Evolutionary conservation across 2,113 vertebrate genomes (phyloP).

Genomic region (Mustela lutreola): DNA sequence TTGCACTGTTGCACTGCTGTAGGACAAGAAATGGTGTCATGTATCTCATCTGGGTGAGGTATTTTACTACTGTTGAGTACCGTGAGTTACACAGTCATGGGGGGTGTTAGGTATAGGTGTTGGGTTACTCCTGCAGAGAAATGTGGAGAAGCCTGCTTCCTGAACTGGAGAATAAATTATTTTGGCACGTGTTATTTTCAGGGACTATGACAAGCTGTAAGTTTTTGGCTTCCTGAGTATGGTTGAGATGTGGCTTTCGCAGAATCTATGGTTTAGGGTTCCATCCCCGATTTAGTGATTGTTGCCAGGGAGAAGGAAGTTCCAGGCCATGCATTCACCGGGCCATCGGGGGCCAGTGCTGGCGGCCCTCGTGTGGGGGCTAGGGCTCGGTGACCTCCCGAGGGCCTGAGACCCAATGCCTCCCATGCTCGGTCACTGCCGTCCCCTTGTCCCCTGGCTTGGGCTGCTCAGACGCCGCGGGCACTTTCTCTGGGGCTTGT

Average conservation of each 20-base stretch:
- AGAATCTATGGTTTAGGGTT: background rate
- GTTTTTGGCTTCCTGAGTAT: background rate
- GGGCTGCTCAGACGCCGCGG: background rate
- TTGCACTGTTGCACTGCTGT: rapidly evolving
- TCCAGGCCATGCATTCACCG: background rate
- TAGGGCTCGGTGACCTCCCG: background rate
- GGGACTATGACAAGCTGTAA: background rate
- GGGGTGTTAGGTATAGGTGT: background rate
- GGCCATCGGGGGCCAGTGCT: background rate
- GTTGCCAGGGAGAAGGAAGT: background rate
- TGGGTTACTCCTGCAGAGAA: background rate
- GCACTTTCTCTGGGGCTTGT: background rate
- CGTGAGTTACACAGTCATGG: background rate
- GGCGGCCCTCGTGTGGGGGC: background rate
- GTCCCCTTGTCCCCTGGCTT: background rate
- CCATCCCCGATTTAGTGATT: background rate
- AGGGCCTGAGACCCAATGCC: background rate
- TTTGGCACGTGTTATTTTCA: background rate
- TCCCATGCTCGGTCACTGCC: background rate
- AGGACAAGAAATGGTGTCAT: background rate
- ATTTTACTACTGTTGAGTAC: background rate
- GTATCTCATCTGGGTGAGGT: background rate
- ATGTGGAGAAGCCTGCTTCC: background rate
- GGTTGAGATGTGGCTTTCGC: background rate
- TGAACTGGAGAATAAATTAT: background rate